Percentiles rank a stretch among this genome's conserved stretches.
These are phyloP conservation scores for Chelonus insularis DNA, from an alignment of 1,140 invertebrate species.

Conservation along the genomic window DNA sequence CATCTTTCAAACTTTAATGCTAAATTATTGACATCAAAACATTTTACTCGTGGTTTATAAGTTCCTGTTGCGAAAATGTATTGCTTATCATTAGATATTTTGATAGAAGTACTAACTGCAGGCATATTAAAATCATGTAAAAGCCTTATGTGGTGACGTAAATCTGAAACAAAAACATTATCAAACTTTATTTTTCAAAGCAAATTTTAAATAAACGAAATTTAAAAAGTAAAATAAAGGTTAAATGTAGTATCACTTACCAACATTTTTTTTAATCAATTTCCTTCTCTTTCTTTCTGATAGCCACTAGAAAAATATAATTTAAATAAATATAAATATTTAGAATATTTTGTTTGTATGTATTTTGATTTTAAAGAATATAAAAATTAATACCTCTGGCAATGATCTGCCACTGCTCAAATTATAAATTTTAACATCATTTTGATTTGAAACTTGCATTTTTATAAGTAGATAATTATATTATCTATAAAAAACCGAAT, in stretches of 20 bases:
- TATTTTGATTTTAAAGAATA: neutral
- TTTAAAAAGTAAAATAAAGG: too few relatives aligned
- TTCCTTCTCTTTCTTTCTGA: conserved; percentile 85
- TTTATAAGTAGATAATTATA: too few relatives aligned
- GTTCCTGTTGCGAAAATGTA: conserved; percentile 92
- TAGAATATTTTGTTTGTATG: conserved; percentile 23
- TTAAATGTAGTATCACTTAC: too few relatives aligned
- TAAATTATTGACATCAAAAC: conserved; percentile 94
- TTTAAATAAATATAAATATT: neutral
- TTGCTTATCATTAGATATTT: conserved; percentile 88
- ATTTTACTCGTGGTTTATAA: conserved; percentile 95
- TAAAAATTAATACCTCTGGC: conserved; percentile 75
- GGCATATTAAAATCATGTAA: conserved; percentile 99
- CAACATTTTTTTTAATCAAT: conserved; percentile 87
- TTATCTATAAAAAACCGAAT: too few relatives aligned
- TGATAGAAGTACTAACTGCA: conserved; percentile 82
- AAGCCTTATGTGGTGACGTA: conserved; percentile 88
- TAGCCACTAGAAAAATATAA: conserved; percentile 82
- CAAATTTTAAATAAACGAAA: too few relatives aligned
- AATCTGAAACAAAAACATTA: conserved; percentile 60
- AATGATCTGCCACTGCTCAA: conserved; percentile 94
- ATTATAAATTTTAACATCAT: conserved; percentile 98
- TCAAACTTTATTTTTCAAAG: conserved; percentile 9
- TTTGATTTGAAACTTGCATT: conserved; percentile 84
- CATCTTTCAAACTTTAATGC: conserved; percentile 98